Percentiles rank a stretch among this genome's conserved stretches.
Conservation (phyloP, 37 sponge, comb jelly and placozoan genomes). For the Theonella swinhoei region DNA sequence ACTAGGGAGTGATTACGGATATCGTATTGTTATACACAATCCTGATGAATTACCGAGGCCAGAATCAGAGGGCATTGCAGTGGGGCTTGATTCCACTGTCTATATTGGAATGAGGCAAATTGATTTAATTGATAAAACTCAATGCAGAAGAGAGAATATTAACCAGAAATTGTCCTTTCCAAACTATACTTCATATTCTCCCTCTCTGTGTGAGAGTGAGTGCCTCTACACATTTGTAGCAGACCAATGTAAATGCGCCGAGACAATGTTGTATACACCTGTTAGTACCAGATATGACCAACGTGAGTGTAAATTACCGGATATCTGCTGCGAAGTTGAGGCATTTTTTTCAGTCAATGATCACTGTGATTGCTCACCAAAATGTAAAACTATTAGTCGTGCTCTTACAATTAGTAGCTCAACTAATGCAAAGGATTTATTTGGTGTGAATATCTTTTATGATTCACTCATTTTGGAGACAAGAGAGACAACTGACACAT, state of each 20-base stretch:
- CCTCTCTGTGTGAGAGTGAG: not conserved
- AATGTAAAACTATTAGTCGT: conserved; percentile 9
- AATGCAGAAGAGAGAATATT: not conserved
- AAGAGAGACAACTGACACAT: conserved; percentile 28
- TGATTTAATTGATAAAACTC: not conserved
- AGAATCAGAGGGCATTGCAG: not conserved
- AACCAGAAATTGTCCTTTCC: not conserved
- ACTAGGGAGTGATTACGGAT: not conserved
- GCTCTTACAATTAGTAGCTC: conserved; percentile 12
- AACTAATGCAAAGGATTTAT: not conserved
- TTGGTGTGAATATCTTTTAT: conserved; percentile 7
- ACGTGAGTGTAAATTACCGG: not conserved
- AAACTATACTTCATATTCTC: not conserved
- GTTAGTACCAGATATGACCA: too few species aligned
- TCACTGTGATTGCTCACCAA: conserved; percentile 16
- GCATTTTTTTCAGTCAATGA: not conserved
- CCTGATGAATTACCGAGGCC: conserved; percentile 2
- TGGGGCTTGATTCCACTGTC: not conserved
- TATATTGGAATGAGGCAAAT: conserved; percentile 21
- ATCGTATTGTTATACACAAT: not conserved
- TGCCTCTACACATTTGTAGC: not conserved
- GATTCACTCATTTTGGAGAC: conserved; percentile 1
- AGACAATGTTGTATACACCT: too few species aligned
- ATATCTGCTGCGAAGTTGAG: conserved; percentile 5
- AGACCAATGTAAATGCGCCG: not conserved